Percentiles rank a stretch among this genome's conserved stretches.
Evolutionary conservation across 2,113 vertebrate genomes (phyloP).

Genomic region (Vombatus ursinus): DNA sequence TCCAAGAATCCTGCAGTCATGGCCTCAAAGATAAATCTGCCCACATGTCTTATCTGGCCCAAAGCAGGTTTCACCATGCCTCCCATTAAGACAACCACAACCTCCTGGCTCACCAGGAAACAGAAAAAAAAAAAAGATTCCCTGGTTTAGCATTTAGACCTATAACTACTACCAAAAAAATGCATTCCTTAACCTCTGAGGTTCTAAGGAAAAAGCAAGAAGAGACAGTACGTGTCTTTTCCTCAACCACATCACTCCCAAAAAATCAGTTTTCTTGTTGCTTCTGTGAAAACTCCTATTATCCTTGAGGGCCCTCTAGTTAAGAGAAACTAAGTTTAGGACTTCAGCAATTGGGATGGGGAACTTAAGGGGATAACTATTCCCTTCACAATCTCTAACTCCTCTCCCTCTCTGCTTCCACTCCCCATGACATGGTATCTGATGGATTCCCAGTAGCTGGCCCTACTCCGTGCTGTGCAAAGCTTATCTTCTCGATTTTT

Average conservation of each 20-base stretch:
- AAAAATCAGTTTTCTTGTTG: background rate
- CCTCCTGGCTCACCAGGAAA: background rate
- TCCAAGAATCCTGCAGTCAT: background rate
- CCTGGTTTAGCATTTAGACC: background rate
- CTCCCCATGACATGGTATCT: background rate
- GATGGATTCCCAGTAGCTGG: background rate
- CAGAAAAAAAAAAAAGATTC: no score
- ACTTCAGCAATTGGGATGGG: background rate
- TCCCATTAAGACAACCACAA: background rate
- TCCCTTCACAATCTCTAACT: background rate
- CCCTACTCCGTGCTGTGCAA: background rate
- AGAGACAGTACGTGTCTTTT: fast-evolving
- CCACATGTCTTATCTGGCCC: background rate
- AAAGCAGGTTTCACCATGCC: background rate
- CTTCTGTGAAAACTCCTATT: background rate
- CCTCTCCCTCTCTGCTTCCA: fast-evolving
- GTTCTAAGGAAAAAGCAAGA: background rate
- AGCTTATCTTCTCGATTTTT: background rate
- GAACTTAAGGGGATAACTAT: background rate
- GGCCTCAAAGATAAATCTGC: no score
- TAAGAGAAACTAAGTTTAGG: background rate
- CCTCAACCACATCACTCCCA: background rate
- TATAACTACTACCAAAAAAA: background rate
- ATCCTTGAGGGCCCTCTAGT: background rate
- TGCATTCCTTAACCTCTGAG: background rate